These are phyloP conservation scores for Cydia pomonella DNA, from an alignment of 1,140 invertebrate species.

Conservation along the genomic window DNA sequence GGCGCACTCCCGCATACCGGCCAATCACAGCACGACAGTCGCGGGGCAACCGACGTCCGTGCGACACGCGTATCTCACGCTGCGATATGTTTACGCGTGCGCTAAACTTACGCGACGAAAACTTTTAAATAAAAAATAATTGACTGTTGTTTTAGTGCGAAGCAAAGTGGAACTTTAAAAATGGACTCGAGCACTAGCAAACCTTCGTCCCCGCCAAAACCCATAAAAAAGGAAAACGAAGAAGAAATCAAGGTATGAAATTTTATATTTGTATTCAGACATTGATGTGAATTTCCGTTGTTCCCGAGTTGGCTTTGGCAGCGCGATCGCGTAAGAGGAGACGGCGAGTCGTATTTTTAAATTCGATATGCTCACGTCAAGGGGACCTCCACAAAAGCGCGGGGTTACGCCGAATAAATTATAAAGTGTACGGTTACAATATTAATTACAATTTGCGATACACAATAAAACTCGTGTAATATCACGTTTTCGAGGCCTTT, in stretches of 20 bases:
- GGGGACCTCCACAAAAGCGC: constrained; percentile 57
- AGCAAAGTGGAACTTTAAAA: constrained; percentile 46
- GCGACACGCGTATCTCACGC: constrained; percentile 37
- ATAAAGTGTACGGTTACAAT: constrained; percentile 73
- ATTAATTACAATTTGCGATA: constrained; percentile 80
- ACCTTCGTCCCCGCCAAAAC: constrained; percentile 58
- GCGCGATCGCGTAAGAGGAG: constrained; percentile 68
- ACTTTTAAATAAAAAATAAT: constrained; percentile 48
- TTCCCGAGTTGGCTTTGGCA: constrained; percentile 63
- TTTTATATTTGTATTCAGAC: constrained; percentile 53
- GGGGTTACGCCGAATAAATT: constrained; percentile 72
- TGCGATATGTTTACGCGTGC: constrained; percentile 65
- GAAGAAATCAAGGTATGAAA: constrained; percentile 79
- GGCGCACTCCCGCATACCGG: constrained; percentile 39
- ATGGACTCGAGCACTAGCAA: constrained; percentile 67
- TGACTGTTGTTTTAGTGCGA: constrained; percentile 43
- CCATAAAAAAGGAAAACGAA: constrained; percentile 79
- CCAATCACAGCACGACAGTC: constrained; percentile 53
- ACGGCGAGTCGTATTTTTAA: constrained; percentile 76
- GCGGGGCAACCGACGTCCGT: constrained; percentile 50
- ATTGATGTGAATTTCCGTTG: constrained; percentile 65
- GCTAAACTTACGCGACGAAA: constrained; percentile 51
- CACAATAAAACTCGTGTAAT: constrained; percentile 80
- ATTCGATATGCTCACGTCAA: constrained; percentile 64
- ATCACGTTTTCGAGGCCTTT: constrained; percentile 80